These are phyloP conservation scores for Daktulosphaira vitifoliae DNA, from an alignment of 1,140 invertebrate genomes.

Conservation along the genomic window DNA sequence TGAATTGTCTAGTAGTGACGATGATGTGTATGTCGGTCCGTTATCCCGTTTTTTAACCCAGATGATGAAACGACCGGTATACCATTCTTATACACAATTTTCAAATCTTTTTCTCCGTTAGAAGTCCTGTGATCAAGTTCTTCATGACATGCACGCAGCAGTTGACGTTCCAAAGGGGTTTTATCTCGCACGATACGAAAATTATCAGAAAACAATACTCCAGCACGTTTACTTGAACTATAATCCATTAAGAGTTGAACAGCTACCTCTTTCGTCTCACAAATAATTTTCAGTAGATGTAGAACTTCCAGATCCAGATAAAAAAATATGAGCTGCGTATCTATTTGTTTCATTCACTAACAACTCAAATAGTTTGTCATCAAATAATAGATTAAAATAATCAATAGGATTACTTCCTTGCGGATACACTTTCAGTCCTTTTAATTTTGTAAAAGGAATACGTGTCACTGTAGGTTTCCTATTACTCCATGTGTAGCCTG, in stretches of 20 bases:
- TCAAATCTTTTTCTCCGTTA: neutral
- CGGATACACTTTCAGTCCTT: slow-evolving; percentile 4
- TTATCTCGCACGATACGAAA: slow-evolving; percentile 5
- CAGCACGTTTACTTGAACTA: neutral
- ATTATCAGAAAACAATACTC: neutral
- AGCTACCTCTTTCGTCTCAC: no score
- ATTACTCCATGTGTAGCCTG: neutral
- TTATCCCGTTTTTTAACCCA: neutral
- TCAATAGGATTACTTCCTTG: slow-evolving; percentile 3
- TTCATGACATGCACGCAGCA: neutral
- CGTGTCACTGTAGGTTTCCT: slow-evolving; percentile 1
- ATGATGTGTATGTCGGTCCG: neutral
- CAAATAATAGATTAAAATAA: slow-evolving; percentile 12
- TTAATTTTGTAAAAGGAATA: slow-evolving; percentile 6
- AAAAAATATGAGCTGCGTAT: neutral
- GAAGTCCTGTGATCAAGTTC: slow-evolving; percentile 1
- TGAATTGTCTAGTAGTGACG: neutral
- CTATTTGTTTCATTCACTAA: slow-evolving; percentile 4
- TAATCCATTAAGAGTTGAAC: no score
- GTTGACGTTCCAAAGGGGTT: neutral
- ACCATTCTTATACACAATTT: slow-evolving; percentile 1
- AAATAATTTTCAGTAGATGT: no score
- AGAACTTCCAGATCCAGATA: slow-evolving; percentile 4
- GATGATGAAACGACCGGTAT: neutral
- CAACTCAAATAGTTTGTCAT: slow-evolving; percentile 8